Conservation (phyloP, 2,113 vertebrate species). For the Muscicapa adusta region DNA sequence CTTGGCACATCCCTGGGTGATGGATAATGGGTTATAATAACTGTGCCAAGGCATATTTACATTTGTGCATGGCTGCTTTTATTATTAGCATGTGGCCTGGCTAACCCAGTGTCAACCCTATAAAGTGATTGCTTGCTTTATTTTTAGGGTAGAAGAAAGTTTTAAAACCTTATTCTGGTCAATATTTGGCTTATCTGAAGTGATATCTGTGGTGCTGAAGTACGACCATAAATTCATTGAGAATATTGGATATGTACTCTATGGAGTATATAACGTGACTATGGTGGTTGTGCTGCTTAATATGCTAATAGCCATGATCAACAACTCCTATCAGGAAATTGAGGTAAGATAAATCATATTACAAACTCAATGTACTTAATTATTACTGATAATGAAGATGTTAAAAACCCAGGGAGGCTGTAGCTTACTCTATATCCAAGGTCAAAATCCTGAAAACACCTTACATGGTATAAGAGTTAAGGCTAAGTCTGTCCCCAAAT, state of each 20-base stretch:
- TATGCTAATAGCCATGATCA: conserved; percentile 99
- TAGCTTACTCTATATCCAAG: neutral
- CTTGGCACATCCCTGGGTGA: neutral
- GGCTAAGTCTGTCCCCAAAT: neutral
- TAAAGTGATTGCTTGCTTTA: conserved; percentile 34
- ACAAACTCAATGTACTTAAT: neutral
- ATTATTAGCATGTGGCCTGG: neutral
- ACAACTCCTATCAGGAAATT: conserved; percentile 98
- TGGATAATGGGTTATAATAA: neutral
- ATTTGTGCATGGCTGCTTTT: neutral
- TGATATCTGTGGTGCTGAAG: conserved; percentile 97
- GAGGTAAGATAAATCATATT: conserved; percentile 78
- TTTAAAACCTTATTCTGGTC: conserved; percentile 99
- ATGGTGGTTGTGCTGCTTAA: conserved; percentile 99
- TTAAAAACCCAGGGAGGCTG: neutral
- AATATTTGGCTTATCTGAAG: conserved; percentile 95
- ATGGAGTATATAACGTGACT: conserved; percentile 95
- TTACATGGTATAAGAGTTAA: neutral
- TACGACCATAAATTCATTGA: conserved; percentile 98
- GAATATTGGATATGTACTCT: conserved; percentile 96
- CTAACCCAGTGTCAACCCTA: neutral
- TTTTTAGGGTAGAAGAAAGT: conserved; percentile 92
- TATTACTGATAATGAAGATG: neutral
- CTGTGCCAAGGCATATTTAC: neutral
- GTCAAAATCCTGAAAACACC: neutral